phyloP scores from a whole-genome alignment of 2,888 invertebrate genomes.

The Loripinus fragilis region DNA sequence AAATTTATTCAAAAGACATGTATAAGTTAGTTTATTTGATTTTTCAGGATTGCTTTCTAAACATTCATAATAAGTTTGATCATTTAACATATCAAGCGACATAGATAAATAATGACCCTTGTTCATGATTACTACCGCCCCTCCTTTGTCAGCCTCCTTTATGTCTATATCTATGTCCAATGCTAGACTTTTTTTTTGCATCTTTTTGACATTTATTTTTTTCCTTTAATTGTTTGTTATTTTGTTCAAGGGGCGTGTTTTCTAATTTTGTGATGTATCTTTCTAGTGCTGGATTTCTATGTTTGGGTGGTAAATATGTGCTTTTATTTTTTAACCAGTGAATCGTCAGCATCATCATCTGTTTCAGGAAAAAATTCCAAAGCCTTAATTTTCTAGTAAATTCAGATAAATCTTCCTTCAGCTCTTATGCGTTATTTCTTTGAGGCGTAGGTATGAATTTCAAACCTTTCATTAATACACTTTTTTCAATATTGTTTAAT shows the following conservation, averaged over 20 bases:
- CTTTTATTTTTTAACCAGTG: constrained; percentile 4
- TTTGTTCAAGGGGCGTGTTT: neutral
- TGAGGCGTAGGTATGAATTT: neutral
- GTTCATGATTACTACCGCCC: neutral
- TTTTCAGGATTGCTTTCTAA: neutral
- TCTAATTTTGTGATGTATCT: neutral
- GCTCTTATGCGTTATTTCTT: neutral
- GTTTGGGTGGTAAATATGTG: neutral
- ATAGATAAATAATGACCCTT: neutral
- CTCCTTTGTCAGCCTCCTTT: no score
- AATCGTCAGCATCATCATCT: no score
- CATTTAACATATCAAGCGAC: neutral
- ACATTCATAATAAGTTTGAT: neutral
- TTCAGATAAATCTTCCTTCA: neutral
- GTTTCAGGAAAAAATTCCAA: neutral
- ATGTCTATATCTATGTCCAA: neutral
- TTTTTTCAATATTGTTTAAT: no score
- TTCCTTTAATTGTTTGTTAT: no score
- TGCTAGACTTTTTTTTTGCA: no score
- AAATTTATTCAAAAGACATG: no score
- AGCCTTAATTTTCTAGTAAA: neutral
- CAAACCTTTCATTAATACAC: neutral
- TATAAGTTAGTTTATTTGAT: no score
- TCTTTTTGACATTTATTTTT: no score
- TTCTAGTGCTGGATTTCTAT: neutral